phyloP scores from a whole-genome alignment of 92 coral and sea anemone species.

The Muricea muricata region DNA sequence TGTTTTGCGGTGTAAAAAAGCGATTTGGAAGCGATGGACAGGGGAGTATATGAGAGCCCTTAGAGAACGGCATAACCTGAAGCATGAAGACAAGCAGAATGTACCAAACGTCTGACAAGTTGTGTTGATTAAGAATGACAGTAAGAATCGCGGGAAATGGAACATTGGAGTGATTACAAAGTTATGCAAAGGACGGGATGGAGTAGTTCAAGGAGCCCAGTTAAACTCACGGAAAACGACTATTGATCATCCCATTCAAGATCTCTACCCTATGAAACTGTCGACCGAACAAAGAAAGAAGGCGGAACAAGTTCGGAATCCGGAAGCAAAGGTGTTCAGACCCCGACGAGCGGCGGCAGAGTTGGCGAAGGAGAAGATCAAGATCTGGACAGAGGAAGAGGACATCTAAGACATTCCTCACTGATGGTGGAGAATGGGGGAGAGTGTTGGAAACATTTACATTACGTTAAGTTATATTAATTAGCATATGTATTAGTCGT shows the following conservation, averaged over 20 bases:
- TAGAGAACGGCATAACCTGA: neutral
- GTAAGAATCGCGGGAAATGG: neutral
- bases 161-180: neutral
- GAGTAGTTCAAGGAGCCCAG: neutral
- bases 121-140: neutral
- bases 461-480: too few species aligned
- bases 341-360: neutral
- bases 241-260: neutral
- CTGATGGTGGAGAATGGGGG: neutral
- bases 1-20: neutral
- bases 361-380: neutral
- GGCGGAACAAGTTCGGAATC: neutral
- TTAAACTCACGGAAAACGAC: neutral
- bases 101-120: neutral
- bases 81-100: neutral
- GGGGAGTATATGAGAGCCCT: neutral
- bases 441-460: neutral
- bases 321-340: neutral
- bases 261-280: neutral
- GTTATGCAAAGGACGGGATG: neutral
- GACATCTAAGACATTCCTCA: conserved; percentile 28
- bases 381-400: neutral
- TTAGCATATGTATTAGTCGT: too few species aligned
- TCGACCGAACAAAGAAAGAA: neutral
- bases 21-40: conserved; percentile 4